Base-by-base conservation (phyloP, 2,113 vertebrate genomes). In the Chaenocephalus aceratus region DNA sequence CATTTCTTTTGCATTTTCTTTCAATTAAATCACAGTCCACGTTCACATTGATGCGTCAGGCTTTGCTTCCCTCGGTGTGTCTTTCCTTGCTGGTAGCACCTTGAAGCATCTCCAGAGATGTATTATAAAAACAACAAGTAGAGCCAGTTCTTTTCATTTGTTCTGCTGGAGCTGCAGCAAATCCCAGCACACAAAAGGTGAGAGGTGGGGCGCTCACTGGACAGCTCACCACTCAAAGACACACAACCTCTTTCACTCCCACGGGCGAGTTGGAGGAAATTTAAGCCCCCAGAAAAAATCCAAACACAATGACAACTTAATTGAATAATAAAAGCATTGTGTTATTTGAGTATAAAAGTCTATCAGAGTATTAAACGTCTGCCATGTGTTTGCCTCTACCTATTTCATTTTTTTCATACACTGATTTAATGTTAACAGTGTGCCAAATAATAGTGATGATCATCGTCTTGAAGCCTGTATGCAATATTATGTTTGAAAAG, bases 51-150 rank as follows among this genome's bases (percentile, higher is more conserved):
- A 64, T 6, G 9, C 54, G 34, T 59, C 44, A 0, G 10, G 48
- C 51, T 58, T 49, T 48, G 14, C 36, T 30, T 68, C 64, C 23
- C 30, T 64, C 46, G 21, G 62, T 0, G 10, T 60, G 15, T 53
- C 6, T 64, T 34, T 59, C 51, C 62, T 70, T 30, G 77, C 51
- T 73, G 14, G 8, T 57, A 74, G 34, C 34, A 61, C 54, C 48
- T 58, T 21, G 10, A 71, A 68, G 16, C 69, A 16, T 23, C 65
- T 70, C 1, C 72, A 79, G 52, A 65, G 73, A 77, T 66, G 66
- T 80, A 58, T 74, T 70, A 75, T 54, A 15, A 61, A 15, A 61
- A 46, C 44, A 89, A 81, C 77, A 74, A 76, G 85, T 46, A 60
- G 13, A 74, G 64, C 83, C 71, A 12, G 64, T 77, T 79, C 64